Evolutionary conservation across 2,797 vertebrate species (phyloP).

Genomic region (Onychomys torridus): DNA sequence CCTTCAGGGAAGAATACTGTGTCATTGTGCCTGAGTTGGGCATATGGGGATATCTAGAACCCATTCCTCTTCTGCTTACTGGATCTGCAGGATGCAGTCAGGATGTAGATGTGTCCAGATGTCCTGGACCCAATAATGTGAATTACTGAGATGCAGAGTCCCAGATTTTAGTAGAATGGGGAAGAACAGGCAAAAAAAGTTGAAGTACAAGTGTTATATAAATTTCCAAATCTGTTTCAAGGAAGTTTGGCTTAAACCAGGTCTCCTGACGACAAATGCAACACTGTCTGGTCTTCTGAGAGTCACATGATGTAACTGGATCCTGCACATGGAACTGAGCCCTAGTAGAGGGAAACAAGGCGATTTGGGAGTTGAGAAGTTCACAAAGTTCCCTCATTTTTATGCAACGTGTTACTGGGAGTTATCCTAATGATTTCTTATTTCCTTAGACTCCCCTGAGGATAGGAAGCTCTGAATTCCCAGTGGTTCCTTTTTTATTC

Average conservation of each 20-base stretch:
- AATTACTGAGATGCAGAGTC: neutral
- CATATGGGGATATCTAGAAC: no score
- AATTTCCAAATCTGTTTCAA: neutral
- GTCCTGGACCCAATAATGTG: neutral
- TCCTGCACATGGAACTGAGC: neutral
- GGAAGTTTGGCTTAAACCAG: neutral
- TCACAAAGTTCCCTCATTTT: neutral
- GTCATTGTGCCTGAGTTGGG: neutral
- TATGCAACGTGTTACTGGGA: neutral
- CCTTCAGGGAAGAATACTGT: neutral
- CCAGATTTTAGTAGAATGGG: neutral
- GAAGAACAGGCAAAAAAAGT: neutral
- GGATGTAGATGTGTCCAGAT: neutral
- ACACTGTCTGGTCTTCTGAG: neutral
- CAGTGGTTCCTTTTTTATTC: neutral
- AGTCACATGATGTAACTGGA: neutral
- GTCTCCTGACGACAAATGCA: neutral
- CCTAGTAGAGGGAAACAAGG: neutral
- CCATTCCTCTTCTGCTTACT: neutral
- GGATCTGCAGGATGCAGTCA: neutral
- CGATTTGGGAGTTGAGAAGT: neutral
- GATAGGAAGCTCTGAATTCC: neutral
- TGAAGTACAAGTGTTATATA: neutral
- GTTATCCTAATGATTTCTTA: neutral
- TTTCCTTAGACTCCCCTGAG: constrained; percentile 28